Base-by-base conservation (phyloP, 2,888 invertebrate genomes). In the Scrobipalpa atriplicella region DNA sequence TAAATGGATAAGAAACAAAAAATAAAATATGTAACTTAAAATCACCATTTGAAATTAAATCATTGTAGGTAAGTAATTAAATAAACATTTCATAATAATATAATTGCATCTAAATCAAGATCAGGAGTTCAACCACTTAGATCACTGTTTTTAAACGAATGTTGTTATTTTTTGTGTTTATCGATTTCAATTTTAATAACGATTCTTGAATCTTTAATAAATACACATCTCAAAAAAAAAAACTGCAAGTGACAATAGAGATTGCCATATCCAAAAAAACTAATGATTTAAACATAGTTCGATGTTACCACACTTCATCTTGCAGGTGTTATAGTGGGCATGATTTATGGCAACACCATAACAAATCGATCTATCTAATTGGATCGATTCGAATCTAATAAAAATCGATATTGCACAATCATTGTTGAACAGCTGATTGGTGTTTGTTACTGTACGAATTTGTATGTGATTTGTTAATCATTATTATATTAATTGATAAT, bases 301-400 rank as follows among this genome's bases (percentile, higher is more conserved):
- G 19, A 68, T 63, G 67, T 67, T 62, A 64, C 67, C 67, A 66
- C 66, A 70, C 74, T 72, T 72, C 71, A 77, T 71, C 74, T 73
- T 75, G 78, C 84, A 82, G 84, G 85, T 85, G 85, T 77, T 67
- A 69, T 67, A 78, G 75, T 70, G 77, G 75, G 77, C 79, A 81
- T 88, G 89, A 88, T 88, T 88, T 87, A 89, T 87, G 79, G 80
- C 79, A 84, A 81, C 80, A 85, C 85, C 84, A 82, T 84, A 88
- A 86, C 85, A 84, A 86, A 86, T 87, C 84, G 84, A 84, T 83
- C 72, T 78, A 77, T 78, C 81, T 86, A 86, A 86, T 86, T 86
- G 85, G 83, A 78, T 78, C 78, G 78, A 80, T 78, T 78, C 71
- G 70, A 75, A 73, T 75, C 73, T 64, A 71, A 76, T 74, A 71